Base-by-base conservation (phyloP, 1,140 invertebrate genomes). In the Temnothorax nylanderi region DNA sequence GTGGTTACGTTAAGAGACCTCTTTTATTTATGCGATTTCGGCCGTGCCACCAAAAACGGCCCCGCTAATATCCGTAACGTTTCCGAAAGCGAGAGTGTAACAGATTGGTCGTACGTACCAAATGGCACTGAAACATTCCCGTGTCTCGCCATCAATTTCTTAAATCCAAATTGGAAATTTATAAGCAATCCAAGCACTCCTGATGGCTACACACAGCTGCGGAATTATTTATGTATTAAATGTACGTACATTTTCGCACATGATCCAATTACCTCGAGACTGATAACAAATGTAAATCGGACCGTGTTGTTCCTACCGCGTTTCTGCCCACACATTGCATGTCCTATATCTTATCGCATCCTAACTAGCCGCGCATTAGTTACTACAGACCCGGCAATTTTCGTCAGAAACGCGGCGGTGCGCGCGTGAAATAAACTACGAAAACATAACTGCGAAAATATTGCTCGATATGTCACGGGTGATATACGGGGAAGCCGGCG, bases 401-500 rank as follows among this genome's bases (percentile, higher is more conserved):
- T 84, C 80, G 80, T 75, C 41, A 47, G 69, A 60, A 72, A 58
- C 26, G 67, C 67, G 78, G 65, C 65, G 49, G 80, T 8, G n/a
- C 78, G 13, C 78, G 78, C 80, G 80, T 84, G 51, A 75, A 74
- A 74, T 75, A 81, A 86, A 69, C 16, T 56, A 81, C 49, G 21
- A 47, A 62, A 80, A 62, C 62, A 81, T 69, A 86, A 67, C 85
- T 67, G n/a, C 54, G 62, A 82, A 86, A 86, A 81, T 86, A 86
- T 86, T 62, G 75, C 60, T 51, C 60, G 84, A 86, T 86, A 86
- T 51, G 85, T 86, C 75, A 37, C 41, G 49, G n/a, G 62, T 86
- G 77, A 86, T 86, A 81, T 86, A 86, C 64, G 64, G 54, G 49
- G 64, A 34, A 32, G 58, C 51, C 26, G 41, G 80, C 80, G 78